Percentiles rank a stretch among this genome's conserved stretches.
These are phyloP conservation scores for Myrmophylax atrothorax DNA, from an alignment of 2,113 vertebrate species.

Conservation along the genomic window DNA sequence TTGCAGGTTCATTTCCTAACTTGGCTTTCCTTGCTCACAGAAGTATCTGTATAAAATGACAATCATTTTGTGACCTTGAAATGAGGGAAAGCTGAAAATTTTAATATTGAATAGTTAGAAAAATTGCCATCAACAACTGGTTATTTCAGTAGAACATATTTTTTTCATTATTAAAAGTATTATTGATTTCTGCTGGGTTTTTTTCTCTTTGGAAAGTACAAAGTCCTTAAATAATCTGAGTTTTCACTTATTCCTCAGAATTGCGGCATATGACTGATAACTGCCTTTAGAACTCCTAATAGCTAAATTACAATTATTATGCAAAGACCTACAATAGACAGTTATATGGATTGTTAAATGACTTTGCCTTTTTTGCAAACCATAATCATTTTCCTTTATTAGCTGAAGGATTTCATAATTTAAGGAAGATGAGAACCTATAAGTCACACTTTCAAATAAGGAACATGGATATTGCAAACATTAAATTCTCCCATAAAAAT, in stretches of 20 bases:
- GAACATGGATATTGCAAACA: conserved; percentile 85
- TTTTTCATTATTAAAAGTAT: conserved; percentile 54
- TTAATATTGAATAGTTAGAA: conserved; percentile 33
- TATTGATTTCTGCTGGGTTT: conserved; percentile 47
- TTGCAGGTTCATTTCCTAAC: not conserved
- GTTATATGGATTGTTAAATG: conserved; percentile 85
- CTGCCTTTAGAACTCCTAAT: conserved; percentile 79
- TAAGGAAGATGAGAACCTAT: conserved; percentile 85
- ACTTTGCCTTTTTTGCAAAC: conserved; percentile 81
- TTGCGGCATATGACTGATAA: conserved; percentile 76
- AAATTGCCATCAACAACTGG: conserved; percentile 44
- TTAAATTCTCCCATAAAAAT: conserved; percentile 85
- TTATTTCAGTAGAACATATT: conserved; percentile 37
- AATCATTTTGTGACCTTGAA: not conserved
- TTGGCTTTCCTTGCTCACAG: not conserved
- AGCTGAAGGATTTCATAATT: conserved; percentile 86
- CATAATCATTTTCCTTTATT: conserved; percentile 86
- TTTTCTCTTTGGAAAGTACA: conserved; percentile 49
- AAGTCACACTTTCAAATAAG: conserved; percentile 85
- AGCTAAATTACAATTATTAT: conserved; percentile 85
- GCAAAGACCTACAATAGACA: conserved; percentile 80
- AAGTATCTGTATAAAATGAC: not conserved
- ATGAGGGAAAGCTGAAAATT: conserved; percentile 4
- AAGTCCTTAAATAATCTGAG: conserved; percentile 68
- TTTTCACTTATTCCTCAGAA: conserved; percentile 69